phyloP scores from a whole-genome alignment of 1,140 invertebrate genomes.

The Adoxophyes honmai region DNA sequence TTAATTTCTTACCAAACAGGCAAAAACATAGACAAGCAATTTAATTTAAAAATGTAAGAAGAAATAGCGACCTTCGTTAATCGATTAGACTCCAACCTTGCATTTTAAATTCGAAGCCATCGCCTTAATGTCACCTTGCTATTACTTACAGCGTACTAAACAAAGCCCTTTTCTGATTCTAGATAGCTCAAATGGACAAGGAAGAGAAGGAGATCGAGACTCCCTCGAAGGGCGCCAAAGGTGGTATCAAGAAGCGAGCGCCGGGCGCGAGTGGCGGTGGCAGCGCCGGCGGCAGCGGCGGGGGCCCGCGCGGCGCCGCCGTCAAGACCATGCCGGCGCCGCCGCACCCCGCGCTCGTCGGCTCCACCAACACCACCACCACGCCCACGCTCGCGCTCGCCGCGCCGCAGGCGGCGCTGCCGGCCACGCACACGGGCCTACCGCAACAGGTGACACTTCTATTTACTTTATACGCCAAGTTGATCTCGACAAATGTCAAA shows the following conservation, averaged over 20 bases:
- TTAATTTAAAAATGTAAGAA: no score
- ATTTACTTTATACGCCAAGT: no score
- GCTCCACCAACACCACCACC: slow-evolving; percentile 78
- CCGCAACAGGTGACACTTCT: slow-evolving; percentile 72
- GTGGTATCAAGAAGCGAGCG: slow-evolving; percentile 78
- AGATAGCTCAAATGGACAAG: slow-evolving; percentile 96
- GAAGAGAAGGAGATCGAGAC: slow-evolving; percentile 90
- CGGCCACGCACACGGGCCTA: slow-evolving; percentile 62
- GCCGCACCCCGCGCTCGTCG: slow-evolving; percentile 62
- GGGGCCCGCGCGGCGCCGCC: slow-evolving; percentile 33
- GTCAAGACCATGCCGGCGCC: slow-evolving; percentile 34
- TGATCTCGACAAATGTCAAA: no score
- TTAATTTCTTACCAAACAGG: no score
- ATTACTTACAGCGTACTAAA: no score
- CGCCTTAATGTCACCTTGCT: no score
- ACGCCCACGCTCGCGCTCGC: slow-evolving; percentile 48
- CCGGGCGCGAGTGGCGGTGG: slow-evolving; percentile 55
- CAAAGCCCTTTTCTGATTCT: slow-evolving; percentile 27
- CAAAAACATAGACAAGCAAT: no score
- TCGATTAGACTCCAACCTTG: no score
- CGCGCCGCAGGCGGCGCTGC: slow-evolving; percentile 46
- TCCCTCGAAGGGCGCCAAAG: slow-evolving; percentile 84
- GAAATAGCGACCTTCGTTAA: no score
- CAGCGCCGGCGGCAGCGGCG: slow-evolving; percentile 70
- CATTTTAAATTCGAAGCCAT: no score